Evolutionary conservation across 2,888 invertebrate genomes (phyloP), one percentile per base, ranked within the genome.

Genomic region (Platynereis dumerilii): DNA sequence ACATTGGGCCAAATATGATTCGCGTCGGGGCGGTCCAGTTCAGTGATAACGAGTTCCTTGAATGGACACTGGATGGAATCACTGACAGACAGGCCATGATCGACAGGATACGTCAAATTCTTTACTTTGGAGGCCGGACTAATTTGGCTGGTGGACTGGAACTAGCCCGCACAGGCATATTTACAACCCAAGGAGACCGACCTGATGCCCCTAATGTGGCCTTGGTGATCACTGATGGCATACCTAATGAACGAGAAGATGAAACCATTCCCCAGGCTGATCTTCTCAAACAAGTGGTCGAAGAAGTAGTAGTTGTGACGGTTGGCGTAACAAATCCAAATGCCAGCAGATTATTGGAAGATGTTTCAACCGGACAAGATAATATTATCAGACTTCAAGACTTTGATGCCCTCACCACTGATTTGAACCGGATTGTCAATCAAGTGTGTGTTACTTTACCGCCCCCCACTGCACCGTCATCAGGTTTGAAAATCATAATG

Each of bases 131-230:
- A 20, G 48, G 48, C 3, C 5, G 20, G 22, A 48, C 48, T 12
- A 48, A 48, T 22, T 20, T 48, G n/a, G 48, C 48, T 12, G 48
- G 22, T 48, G 48, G 48, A 48, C 17, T 48, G n/a, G 48, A 48
- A 48, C 17, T 48, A 48, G 48, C 48, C n/a, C 5, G n/a, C n/a
- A 22, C 7, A 48, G 48, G 17, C 3, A 20, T 48, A 48, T 20
- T 22, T n/a, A 22, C 3, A 3, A n/a, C n/a, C 5, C 5, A 48
- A 5, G 48, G 48, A 5, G 48, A 48, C n/a, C 7, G 48, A 20
- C 22, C 22, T n/a, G 48, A n/a, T 48, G 48, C 17, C 17, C 48
- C 48, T 48, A 48, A 48, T n/a, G 17, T 48, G 3, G 48, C 22
- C 48, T 22, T 48, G 7, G 20, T 48, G n/a, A 22, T 48, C n/a